Evolutionary conservation across 2,113 vertebrate species (phyloP), one percentile per base, ranked within the genome.

Genomic region (Epinephelus cyanopodus): DNA sequence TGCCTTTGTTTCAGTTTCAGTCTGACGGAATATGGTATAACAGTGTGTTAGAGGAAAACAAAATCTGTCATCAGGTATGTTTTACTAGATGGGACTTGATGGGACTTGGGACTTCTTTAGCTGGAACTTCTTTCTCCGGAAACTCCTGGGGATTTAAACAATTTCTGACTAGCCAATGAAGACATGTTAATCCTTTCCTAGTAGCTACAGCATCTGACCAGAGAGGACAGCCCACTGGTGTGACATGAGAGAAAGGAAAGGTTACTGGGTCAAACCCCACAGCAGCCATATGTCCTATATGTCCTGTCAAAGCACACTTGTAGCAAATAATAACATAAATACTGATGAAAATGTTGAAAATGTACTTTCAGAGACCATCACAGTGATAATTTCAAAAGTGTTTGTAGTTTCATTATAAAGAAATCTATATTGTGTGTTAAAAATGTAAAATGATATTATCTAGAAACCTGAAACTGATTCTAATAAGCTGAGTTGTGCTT

Each of bases 181-280:
- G 83, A 76, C 69, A 77, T 27, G 81, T 75, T 78, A 84, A 88
- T 86, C 75, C 72, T 80, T 45, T 23, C 76, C 67, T 47, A 74
- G 74, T 69, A 47, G 74, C 53, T 23, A 15, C 79, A 73, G 74
- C 78, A 63, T 37, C 53, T 74, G 63, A 89, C 18, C 74, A 18
- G 58, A 74, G 57, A 48, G 42, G 72, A 42, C 81, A 42, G 65
- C 75, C 67, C 50, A 21, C 64, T 58, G 60, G 61, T 85, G 63
- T 21, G 52, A 73, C 33, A 68, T 62, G 48, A 47, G 63, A 64
- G 42, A 67, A 61, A 56, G 53, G 9, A 72, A n/a, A 56, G 69
- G 79, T 85, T 61, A 63, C 18, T 4, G 53, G 69, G 48, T 72
- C 81, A 69, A 60, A 74, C 11, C 9, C 37, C 75, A 70, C 21